Conservation (phyloP, 2,113 vertebrate species). For the Lates calcarifer region DNA sequence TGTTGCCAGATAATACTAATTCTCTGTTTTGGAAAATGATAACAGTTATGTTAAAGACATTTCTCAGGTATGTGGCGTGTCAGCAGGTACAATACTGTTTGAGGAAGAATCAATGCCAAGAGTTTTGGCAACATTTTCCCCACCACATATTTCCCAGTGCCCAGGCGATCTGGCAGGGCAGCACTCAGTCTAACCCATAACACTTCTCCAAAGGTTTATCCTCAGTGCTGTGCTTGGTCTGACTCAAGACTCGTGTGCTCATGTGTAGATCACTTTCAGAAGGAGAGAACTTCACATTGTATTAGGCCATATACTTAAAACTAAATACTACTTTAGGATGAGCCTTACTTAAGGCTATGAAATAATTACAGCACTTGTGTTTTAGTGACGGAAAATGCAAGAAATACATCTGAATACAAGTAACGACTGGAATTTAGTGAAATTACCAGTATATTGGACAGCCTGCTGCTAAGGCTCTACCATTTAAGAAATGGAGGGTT, state of each 20-base stretch:
- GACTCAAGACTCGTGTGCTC: slow-evolving; percentile 17
- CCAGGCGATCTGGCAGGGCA: slow-evolving; percentile 36
- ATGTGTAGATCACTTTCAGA: slow-evolving; percentile 36
- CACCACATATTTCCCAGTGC: slow-evolving; percentile 36
- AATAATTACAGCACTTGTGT: slow-evolving; percentile 32
- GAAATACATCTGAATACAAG: not conserved
- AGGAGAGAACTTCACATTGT: slow-evolving; percentile 20
- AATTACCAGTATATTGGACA: not conserved
- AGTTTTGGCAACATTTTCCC: slow-evolving; percentile 21
- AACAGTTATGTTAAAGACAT: not conserved
- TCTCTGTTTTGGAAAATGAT: slow-evolving; percentile 19
- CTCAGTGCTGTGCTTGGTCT: slow-evolving; percentile 15
- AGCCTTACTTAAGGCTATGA: slow-evolving; percentile 8
- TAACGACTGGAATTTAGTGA: not conserved
- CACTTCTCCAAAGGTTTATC: slow-evolving; percentile 46
- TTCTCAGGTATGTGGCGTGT: slow-evolving; percentile 18
- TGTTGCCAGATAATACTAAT: slow-evolving; percentile 26
- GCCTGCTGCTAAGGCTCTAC: not conserved
- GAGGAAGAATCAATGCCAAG: not conserved
- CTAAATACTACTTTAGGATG: slow-evolving; percentile 18
- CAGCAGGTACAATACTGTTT: slow-evolving; percentile 16
- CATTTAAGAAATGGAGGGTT: not conserved
- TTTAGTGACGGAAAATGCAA: not conserved
- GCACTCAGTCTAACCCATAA: slow-evolving; percentile 31
- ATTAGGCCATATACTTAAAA: slow-evolving; percentile 23